Base-by-base conservation (phyloP, 2,797 vertebrate genomes). In the Siniperca undulata region DNA sequence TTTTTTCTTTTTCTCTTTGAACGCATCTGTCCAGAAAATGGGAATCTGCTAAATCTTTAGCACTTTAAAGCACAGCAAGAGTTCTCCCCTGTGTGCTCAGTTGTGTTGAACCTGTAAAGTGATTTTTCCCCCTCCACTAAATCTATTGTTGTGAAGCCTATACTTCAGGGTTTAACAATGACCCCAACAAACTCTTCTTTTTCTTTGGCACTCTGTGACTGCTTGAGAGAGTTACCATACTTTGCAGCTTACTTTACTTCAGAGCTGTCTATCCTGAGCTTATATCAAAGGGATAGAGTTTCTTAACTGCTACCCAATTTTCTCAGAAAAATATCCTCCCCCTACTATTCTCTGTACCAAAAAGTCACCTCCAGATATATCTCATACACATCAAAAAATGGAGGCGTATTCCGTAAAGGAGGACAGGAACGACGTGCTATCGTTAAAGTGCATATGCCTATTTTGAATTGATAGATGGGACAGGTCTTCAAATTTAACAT, bases 291-390 rank as follows among this genome's bases (percentile, higher is more conserved):
- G 72, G 24, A 82, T 40, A 69, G 50, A 74, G 55, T 88, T 90
- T 91, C 78, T 79, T 77, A 88, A 90, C 86, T 77, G 77, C 60
- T 81, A 82, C 36, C 59, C 84, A 89, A 81, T 86, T 89, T 85
- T 87, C 30, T 48, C 20, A 8, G 53, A 76, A 83, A 52, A 60
- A 70, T 55, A 44, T 3, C 20, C 44, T 34, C 70, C 61, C 55
- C 19, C 22, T 68, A 55, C 68, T 80, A 50, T 85, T 87, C 77
- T 69, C 81, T 82, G 61, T 82, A 81, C 22, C 76, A 80, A 77
- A 81, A 85, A 88, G 88, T 91, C 90, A 89, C 90, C 88, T 83
- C 86, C 66, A 85, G 81, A 89, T 81, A 84, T 70, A 81, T 77
- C 56, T 80, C 40, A 50, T 14, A 16, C 60, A 74, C 64, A 73